Percentiles rank a stretch among this genome's conserved stretches.
Conservation (phyloP, 30 jellyfish, hydroid and myxozoan genomes). For the Cassiopea andromeda region DNA sequence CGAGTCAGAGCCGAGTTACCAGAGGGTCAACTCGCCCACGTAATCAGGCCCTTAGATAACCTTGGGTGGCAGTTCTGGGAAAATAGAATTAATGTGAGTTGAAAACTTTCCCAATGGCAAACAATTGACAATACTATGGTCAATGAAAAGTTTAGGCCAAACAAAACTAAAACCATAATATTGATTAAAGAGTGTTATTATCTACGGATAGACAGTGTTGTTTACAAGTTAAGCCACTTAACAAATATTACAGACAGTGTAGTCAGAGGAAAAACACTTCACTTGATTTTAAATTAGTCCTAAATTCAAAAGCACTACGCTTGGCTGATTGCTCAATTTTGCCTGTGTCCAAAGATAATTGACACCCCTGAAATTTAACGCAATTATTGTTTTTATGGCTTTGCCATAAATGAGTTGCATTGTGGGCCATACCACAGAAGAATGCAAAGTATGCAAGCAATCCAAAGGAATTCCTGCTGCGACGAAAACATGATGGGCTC, state of each 20-base stretch:
- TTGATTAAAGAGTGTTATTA: slow-evolving; percentile 32
- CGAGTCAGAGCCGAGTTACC: too few relatives aligned
- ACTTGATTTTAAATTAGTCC: slow-evolving; percentile 10
- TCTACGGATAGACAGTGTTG: slow-evolving; percentile 63
- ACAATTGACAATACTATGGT: background rate
- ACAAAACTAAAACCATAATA: slow-evolving; percentile 1
- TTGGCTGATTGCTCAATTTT: slow-evolving; percentile 42
- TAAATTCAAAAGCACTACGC: slow-evolving; percentile 3
- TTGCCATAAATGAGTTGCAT: slow-evolving; percentile 33
- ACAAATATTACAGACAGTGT: slow-evolving; percentile 46
- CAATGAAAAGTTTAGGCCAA: slow-evolving; percentile 7
- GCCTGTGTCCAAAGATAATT: slow-evolving; percentile 43
- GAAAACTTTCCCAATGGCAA: background rate
- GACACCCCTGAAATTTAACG: slow-evolving; percentile 66
- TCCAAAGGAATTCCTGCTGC: slow-evolving; percentile 60
- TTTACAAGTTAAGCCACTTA: slow-evolving; percentile 55
- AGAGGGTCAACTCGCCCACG: background rate
- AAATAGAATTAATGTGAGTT: background rate
- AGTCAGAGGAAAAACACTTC: slow-evolving; percentile 28
- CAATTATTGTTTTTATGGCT: slow-evolving; percentile 46
- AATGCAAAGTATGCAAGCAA: slow-evolving; percentile 46
- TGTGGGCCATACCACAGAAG: slow-evolving; percentile 47
- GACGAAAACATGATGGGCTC: slow-evolving; percentile 47
- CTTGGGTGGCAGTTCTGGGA: slow-evolving; percentile 2
- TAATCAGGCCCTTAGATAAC: background rate